These are phyloP conservation scores for Acrossocheilus wenchowensis DNA, from an alignment of 2,797 vertebrate species.

Conservation along the genomic window DNA sequence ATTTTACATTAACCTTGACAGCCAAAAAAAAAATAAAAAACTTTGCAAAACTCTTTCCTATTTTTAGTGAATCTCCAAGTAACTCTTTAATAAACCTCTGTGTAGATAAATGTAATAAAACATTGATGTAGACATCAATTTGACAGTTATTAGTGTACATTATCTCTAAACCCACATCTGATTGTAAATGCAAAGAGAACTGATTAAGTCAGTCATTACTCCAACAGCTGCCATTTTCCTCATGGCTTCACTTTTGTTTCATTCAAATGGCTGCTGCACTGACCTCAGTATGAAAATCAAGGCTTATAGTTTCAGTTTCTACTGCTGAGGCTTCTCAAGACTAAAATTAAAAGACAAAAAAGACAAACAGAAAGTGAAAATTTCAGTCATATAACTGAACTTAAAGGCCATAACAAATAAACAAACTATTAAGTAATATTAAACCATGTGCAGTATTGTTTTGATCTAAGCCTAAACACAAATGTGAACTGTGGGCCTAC, in stretches of 20 bases:
- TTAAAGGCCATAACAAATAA: not conserved
- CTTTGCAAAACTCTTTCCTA: not conserved
- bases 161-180: not conserved
- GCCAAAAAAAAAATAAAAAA: not conserved
- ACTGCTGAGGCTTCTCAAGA: not conserved
- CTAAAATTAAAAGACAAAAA: not conserved
- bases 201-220: not conserved
- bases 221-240: not conserved
- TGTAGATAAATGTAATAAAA: too few species aligned
- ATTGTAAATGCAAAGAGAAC: not conserved
- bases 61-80: not conserved
- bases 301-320: not conserved
- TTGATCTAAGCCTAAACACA: not conserved
- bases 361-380: not conserved
- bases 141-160: not conserved
- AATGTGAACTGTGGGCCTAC: not conserved
- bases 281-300: not conserved
- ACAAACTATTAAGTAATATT: not conserved
- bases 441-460: not conserved
- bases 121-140: not conserved
- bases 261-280: not conserved
- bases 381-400: not conserved
- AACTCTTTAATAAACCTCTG: not conserved
- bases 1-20: not conserved
- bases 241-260: not conserved